Evolutionary conservation across 1,140 invertebrate species (phyloP), one percentile per base, ranked within the genome.

Genomic region (Drosophila arawakana): DNA sequence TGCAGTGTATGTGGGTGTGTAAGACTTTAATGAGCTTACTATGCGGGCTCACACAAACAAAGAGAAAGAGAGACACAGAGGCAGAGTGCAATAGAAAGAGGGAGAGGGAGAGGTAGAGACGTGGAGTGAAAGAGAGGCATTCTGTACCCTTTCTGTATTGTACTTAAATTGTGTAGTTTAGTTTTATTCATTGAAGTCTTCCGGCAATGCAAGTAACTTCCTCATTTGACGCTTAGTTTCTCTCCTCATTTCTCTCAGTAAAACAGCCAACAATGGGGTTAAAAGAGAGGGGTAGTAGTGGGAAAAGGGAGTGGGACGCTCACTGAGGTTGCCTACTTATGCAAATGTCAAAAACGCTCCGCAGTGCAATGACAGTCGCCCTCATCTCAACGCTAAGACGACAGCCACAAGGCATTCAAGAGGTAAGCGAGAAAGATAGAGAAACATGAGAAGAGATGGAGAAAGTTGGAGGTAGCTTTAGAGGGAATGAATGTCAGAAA

Each of bases 261-360:
- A 66, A 73, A 68, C 57, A 68, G 13, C 50, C 59, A 72, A 76
- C 60, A 76, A 76, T 60, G 60, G 61, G 60, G 61, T 54, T 41
- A 39, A 49, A 67, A 44, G 35, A 18, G 35, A 18, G 46, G 30
- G 30, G 30, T 0, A 7, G 35, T 10, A 18, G 50, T 30, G 18
- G 25, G 34, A 4, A 11, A 7, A 7, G n/a, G 21, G 34, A 15
- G 68, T 35, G 13, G 34, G 43, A 21, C 25, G 6, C 4, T 30
- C 25, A 1, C 25, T 30, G 35, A 52, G 43, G 35, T 60, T 52
- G 71, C 65, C 73, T 75, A 71, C 76, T 76, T 78, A 76, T 76
- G 73, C 73, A 78, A 78, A 78, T 78, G 67, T 78, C 67, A 76
- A 76, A 78, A 78, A 78, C 76, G 61, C 76, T 78, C 58, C 39